Percentiles rank a stretch among this genome's conserved stretches.
Conservation (phyloP, 1,140 invertebrate genomes). For the Calosoma granatense region DNA sequence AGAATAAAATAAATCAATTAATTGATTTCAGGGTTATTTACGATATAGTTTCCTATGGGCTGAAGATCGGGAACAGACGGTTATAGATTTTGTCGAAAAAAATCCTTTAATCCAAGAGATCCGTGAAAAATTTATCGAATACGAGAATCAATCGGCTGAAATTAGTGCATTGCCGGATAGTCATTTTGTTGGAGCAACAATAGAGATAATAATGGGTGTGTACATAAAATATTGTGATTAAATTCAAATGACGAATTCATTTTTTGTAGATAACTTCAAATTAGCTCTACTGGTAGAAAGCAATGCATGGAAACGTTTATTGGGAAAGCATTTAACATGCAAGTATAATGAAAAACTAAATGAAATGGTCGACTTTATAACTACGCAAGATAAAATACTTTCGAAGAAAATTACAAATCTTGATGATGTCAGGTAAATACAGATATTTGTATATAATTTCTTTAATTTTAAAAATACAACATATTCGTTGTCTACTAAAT, state of each 20-base stretch:
- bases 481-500: background rate
- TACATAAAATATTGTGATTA: background rate
- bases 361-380: conserved; percentile 57
- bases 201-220: background rate
- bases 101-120: conserved; percentile 63
- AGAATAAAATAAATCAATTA: too few species aligned
- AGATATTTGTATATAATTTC: too few species aligned
- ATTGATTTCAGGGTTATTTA: conserved; percentile 41
- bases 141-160: conserved; percentile 51
- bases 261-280: conserved; percentile 54
- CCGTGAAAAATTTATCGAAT: conserved; percentile 59
- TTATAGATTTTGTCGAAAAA: conserved; percentile 57
- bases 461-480: too few species aligned
- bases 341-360: conserved; percentile 53
- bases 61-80: conserved; percentile 51
- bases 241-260: conserved; percentile 6
- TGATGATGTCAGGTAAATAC: conserved; percentile 47
- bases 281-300: conserved; percentile 56
- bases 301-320: conserved; percentile 55
- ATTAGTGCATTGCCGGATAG: conserved; percentile 50
- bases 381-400: conserved; percentile 53
- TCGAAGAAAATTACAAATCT: conserved; percentile 56
- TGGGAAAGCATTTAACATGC: conserved; percentile 49
- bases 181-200: conserved; percentile 50
- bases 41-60: conserved; percentile 59